These are phyloP conservation scores for Orchesellides sinensis DNA, from an alignment of 2,888 invertebrate genomes.

Conservation along the genomic window DNA sequence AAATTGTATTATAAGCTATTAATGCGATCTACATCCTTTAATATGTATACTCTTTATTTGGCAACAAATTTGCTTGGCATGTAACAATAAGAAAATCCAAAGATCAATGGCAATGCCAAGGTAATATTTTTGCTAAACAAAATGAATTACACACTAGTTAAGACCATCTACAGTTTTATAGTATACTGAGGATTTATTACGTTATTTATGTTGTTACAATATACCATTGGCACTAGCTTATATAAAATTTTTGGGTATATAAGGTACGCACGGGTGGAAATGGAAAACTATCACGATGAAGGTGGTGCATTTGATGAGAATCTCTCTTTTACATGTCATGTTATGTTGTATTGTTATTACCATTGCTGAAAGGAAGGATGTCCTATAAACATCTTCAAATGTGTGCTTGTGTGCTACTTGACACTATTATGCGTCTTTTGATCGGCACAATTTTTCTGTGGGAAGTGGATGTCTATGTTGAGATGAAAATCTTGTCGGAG, in stretches of 20 bases:
- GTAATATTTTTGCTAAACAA: no score
- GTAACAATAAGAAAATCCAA: conserved; percentile 11
- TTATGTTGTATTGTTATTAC: no score
- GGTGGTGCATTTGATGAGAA: no score
- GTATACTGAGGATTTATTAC: no score
- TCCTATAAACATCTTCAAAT: conserved; percentile 18
- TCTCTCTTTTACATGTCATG: no score
- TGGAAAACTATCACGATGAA: neutral
- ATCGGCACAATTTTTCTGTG: conserved; percentile 8
- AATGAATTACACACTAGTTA: no score
- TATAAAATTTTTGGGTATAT: neutral
- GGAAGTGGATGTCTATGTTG: conserved; percentile 3
- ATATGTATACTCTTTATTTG: neutral
- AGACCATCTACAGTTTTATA: no score
- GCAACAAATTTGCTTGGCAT: neutral
- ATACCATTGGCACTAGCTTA: neutral
- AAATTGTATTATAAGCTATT: no score
- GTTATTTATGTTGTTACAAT: neutral
- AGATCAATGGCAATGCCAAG: conserved; percentile 63
- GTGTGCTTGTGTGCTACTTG: conserved; percentile 17
- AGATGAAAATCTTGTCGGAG: no score
- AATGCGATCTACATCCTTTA: no score
- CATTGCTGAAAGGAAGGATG: conserved; percentile 25
- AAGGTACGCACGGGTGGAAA: neutral
- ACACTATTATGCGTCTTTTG: neutral